Conservation (phyloP, 2,888 invertebrate genomes). For the Hypomecis atomaria region DNA sequence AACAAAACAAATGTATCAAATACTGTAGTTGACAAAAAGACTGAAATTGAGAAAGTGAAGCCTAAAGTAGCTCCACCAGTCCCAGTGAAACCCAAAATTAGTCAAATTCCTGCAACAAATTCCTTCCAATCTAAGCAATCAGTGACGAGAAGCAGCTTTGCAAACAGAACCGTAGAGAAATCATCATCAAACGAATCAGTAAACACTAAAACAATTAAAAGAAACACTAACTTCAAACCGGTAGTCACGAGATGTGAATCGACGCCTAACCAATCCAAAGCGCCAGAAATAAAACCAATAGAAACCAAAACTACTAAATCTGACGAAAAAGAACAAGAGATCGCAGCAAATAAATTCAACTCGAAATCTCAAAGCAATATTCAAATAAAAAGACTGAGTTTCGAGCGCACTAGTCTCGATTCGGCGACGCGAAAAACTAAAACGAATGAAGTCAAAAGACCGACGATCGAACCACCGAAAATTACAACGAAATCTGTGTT, state of each 20-base stretch:
- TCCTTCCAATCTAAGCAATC: constrained; percentile 48
- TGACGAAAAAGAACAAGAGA: constrained; percentile 43
- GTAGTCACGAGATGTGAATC: constrained; percentile 60
- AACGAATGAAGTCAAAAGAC: constrained; percentile 57
- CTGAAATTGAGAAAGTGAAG: constrained; percentile 65
- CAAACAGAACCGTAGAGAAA: constrained; percentile 56
- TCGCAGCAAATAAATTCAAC: constrained; percentile 47
- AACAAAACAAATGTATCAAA: constrained; percentile 26
- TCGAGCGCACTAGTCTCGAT: constrained; percentile 80
- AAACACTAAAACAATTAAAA: constrained; percentile 64
- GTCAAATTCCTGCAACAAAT: constrained; percentile 57
- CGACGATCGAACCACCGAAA: constrained; percentile 65
- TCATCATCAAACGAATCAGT: constrained; percentile 64
- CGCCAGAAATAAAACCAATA: constrained; percentile 38
- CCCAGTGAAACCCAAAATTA: constrained; percentile 85
- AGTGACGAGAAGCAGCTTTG: constrained; percentile 44
- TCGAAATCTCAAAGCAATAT: constrained; percentile 63
- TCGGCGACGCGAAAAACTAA: constrained; percentile 74
- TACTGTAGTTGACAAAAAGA: constrained; percentile 50
- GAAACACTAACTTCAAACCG: constrained; percentile 60
- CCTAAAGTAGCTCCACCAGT: constrained; percentile 86
- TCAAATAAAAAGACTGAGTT: constrained; percentile 76
- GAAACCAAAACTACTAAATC: constrained; percentile 38
- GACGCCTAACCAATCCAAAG: constrained; percentile 52
- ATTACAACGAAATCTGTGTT: constrained; percentile 73